A percentile compares a stretch with the other conserved stretches of the same genome.
Conservation (phyloP, 2,888 invertebrate species). For the Papilio demoleus region DNA sequence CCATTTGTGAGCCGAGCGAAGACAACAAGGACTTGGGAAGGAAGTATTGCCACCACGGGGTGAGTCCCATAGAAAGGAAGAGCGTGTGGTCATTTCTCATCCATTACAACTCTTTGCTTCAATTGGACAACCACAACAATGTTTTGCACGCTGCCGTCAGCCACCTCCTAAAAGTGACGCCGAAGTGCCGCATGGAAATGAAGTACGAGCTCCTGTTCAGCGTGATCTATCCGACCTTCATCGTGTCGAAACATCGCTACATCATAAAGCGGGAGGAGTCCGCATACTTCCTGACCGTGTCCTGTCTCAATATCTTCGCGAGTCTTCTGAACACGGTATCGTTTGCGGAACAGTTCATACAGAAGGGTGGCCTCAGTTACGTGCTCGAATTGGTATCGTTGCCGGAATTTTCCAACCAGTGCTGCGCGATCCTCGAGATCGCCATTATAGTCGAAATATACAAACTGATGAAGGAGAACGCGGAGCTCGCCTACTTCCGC, state of each 20-base stretch:
- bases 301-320: conserved; percentile 84
- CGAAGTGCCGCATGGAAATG: conserved; percentile 80
- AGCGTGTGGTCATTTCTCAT: conserved; percentile 83
- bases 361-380: conserved; percentile 82
- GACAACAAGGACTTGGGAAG: conserved; percentile 57
- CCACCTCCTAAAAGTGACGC: conserved; percentile 84
- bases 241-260: conserved; percentile 80
- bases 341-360: conserved; percentile 84
- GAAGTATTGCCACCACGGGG: conserved; percentile 63
- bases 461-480: conserved; percentile 69
- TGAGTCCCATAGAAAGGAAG: conserved; percentile 64
- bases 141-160: conserved; percentile 83
- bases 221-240: conserved; percentile 85
- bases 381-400: conserved; percentile 80
- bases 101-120: conserved; percentile 83
- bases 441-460: conserved; percentile 84
- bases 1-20: conserved; percentile 69
- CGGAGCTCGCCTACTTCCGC: conserved; percentile 60
- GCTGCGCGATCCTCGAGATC: conserved; percentile 85
- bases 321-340: conserved; percentile 80
- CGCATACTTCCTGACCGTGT: conserved; percentile 83
- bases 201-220: conserved; percentile 83
- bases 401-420: conserved; percentile 82
- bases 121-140: conserved; percentile 77
- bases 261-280: conserved; percentile 73